phyloP scores from a whole-genome alignment of 2,888 invertebrate species.

The Brachypalpus laphriformis region DNA sequence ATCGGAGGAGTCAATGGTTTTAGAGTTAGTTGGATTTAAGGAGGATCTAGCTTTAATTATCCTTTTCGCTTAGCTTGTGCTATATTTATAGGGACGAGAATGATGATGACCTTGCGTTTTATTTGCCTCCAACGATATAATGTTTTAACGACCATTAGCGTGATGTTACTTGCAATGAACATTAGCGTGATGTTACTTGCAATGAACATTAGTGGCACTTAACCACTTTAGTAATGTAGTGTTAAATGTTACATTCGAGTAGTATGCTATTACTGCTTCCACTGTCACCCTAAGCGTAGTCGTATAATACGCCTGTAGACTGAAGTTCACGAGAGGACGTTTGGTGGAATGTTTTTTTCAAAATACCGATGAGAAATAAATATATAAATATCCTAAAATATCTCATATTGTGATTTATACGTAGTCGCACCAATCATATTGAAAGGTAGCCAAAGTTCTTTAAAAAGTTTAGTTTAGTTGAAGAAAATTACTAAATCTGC shows the following conservation, averaged over 20 bases:
- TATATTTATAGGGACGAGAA: conserved; percentile 16
- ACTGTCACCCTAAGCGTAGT: background rate
- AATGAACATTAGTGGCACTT: background rate
- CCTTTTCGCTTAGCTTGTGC: background rate
- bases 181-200: background rate
- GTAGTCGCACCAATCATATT: no score
- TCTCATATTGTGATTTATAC: no score
- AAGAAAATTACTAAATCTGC: no score
- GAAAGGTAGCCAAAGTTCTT: no score
- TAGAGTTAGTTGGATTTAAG: background rate
- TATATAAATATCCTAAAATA: no score
- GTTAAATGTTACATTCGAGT: background rate
- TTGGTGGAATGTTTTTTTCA: no score
- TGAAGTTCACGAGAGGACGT: no score
- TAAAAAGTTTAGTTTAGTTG: no score
- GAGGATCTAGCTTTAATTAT: background rate
- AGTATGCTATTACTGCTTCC: background rate
- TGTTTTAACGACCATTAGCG: conserved; percentile 12
- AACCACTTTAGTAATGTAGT: conserved; percentile 2
- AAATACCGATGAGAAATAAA: no score
- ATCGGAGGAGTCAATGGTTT: no score
- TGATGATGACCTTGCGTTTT: conserved; percentile 14
- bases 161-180: background rate
- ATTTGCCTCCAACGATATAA: conserved; percentile 1
- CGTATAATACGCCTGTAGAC: background rate